Conservation (phyloP, 1,140 invertebrate genomes). For the Chymomyza costata region DNA sequence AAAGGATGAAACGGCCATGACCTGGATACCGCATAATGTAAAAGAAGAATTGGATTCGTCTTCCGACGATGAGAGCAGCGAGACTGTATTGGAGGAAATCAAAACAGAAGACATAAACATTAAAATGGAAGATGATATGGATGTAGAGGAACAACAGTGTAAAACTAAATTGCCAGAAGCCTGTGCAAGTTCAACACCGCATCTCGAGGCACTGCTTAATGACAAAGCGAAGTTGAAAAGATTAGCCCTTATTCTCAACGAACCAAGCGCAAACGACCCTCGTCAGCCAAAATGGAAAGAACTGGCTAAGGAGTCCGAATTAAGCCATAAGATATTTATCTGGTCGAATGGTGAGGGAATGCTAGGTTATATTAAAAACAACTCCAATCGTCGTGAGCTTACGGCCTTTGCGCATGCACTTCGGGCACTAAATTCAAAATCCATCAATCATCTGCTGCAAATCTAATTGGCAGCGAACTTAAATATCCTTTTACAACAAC, state of each 20-base stretch:
- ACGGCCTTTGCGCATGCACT: slow-evolving; percentile 31
- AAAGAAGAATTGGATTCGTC: slow-evolving; percentile 55
- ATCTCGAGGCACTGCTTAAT: slow-evolving; percentile 27
- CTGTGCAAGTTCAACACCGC: background rate
- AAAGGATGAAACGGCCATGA: slow-evolving; percentile 40
- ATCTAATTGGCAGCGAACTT: too few relatives aligned
- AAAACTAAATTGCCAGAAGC: too few relatives aligned
- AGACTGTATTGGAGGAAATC: slow-evolving; percentile 5
- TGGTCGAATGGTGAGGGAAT: slow-evolving; percentile 46
- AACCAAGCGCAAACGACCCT: slow-evolving; percentile 12
- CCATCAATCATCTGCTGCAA: too few relatives aligned
- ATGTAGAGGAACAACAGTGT: slow-evolving; percentile 16
- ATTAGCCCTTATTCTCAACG: slow-evolving; percentile 30
- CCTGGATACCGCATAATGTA: slow-evolving; percentile 52
- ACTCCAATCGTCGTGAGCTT: slow-evolving; percentile 29
- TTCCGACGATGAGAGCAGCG: slow-evolving; percentile 46
- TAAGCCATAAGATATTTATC: slow-evolving; percentile 40
- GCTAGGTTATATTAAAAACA: slow-evolving; percentile 49
- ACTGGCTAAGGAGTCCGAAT: slow-evolving; percentile 32
- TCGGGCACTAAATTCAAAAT: slow-evolving; percentile 17
- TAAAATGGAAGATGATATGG: slow-evolving; percentile 10
- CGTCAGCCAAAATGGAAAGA: slow-evolving; percentile 43
- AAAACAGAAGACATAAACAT: slow-evolving; percentile 35
- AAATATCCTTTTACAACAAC: too few relatives aligned
- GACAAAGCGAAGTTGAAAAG: slow-evolving; percentile 25